A percentile compares a stretch with the other conserved stretches of the same genome.
These are phyloP conservation scores for Marasmarcha lunaedactyla DNA, from an alignment of 2,888 invertebrate species.

Conservation along the genomic window DNA sequence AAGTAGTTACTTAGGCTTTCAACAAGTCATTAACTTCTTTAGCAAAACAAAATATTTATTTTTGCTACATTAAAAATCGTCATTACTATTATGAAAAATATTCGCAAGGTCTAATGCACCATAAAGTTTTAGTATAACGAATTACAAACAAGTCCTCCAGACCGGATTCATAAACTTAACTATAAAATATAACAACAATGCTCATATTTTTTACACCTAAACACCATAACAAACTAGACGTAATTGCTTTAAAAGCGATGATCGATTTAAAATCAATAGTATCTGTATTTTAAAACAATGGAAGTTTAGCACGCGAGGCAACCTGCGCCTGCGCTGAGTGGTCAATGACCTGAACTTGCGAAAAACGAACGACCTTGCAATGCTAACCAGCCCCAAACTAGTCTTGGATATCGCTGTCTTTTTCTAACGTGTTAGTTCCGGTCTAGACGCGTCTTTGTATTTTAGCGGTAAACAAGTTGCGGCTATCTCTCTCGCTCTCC, in stretches of 20 bases:
- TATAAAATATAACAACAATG: conserved; percentile 21
- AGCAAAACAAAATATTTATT: too few relatives aligned
- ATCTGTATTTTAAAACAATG: conserved; percentile 35
- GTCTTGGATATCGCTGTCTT: conserved; percentile 24
- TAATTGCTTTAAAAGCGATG: background rate
- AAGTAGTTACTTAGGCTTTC: too few relatives aligned
- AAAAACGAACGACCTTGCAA: conserved; percentile 65
- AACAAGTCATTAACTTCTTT: too few relatives aligned
- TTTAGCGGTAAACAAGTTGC: conserved; percentile 6
- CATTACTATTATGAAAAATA: too few relatives aligned
- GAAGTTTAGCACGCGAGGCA: conserved; percentile 48
- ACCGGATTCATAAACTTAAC: conserved; percentile 17
- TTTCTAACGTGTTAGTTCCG: conserved; percentile 19
- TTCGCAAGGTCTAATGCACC: background rate
- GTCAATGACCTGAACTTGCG: conserved; percentile 61
- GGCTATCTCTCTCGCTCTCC: conserved; percentile 10
- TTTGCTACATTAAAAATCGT: too few relatives aligned
- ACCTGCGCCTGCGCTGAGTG: conserved; percentile 33
- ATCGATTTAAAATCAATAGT: conserved; percentile 44
- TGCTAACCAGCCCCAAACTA: conserved; percentile 57
- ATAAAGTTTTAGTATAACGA: background rate
- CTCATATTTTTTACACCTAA: conserved; percentile 22
- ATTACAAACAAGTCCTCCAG: conserved; percentile 16
- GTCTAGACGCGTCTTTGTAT: conserved; percentile 5
- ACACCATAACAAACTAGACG: background rate